Evolutionary conservation across 2,113 vertebrate genomes (phyloP).

Genomic region (Paedocypris sp.): DNA sequence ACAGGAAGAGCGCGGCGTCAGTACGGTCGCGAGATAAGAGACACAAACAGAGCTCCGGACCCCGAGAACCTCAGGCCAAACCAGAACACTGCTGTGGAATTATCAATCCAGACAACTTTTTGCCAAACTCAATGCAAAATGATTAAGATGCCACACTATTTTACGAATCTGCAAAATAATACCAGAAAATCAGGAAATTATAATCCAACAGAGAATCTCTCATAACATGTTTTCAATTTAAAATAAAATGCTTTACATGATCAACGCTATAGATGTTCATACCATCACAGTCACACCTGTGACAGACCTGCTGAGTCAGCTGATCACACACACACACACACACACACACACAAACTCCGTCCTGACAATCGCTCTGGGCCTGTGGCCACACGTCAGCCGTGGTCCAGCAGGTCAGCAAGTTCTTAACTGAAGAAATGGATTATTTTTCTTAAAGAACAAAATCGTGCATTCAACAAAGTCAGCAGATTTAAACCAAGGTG

Average conservation of each 20-base stretch:
- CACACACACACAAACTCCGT: background rate
- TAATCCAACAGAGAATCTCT: too few relatives aligned
- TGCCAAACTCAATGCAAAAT: too few relatives aligned
- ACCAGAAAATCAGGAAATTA: too few relatives aligned
- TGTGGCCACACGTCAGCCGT: background rate
- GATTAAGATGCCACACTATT: too few relatives aligned
- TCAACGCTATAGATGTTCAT: too few relatives aligned
- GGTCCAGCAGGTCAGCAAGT: background rate
- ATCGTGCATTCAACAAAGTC: background rate
- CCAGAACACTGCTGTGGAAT: slow-evolving; percentile 53
- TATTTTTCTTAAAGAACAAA: background rate
- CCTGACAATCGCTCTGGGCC: background rate
- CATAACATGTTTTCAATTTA: too few relatives aligned
- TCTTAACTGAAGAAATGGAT: background rate
- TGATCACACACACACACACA: background rate
- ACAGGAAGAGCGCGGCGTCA: slow-evolving; percentile 96
- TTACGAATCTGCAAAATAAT: too few relatives aligned
- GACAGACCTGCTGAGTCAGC: slow-evolving; percentile 41
- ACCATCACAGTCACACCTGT: too few relatives aligned
- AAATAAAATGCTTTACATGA: too few relatives aligned
- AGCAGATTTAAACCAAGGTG: background rate
- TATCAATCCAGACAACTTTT: too few relatives aligned
- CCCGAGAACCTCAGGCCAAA: slow-evolving; percentile 57
- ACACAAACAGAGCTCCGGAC: slow-evolving; percentile 73
- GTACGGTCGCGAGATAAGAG: slow-evolving; percentile 81